phyloP scores from a whole-genome alignment of 2,888 invertebrate species.

The Eledona agricola region DNA sequence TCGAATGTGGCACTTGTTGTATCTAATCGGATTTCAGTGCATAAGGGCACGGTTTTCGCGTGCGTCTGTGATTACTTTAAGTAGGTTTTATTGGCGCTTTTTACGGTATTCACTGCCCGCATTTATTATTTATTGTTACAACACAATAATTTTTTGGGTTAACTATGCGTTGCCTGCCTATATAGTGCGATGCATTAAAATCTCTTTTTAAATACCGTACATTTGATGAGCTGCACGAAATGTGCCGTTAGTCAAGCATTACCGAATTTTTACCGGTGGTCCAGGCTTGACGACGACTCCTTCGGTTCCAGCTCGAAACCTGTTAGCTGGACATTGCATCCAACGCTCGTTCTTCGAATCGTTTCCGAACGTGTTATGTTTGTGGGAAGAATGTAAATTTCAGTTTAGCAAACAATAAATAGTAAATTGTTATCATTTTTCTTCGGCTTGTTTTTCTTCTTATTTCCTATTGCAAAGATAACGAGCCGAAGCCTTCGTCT shows the following conservation, averaged over 20 bases:
- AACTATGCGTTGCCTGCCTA: constrained; percentile 35
- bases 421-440: too few species aligned
- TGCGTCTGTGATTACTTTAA: too few species aligned
- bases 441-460: too few species aligned
- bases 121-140: constrained; percentile 41
- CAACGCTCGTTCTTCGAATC: too few species aligned
- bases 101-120: constrained; percentile 39
- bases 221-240: constrained; percentile 18
- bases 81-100: constrained; percentile 21
- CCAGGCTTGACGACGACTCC: too few species aligned
- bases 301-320: too few species aligned
- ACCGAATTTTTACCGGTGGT: constrained; percentile 20
- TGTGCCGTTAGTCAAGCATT: constrained; percentile 27
- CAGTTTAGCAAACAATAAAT: too few species aligned
- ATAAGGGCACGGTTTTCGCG: constrained; percentile 25
- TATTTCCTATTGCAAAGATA: too few species aligned
- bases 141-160: constrained; percentile 38
- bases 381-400: too few species aligned
- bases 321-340: too few species aligned
- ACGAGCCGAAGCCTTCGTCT: too few species aligned
- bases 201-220: constrained; percentile 36
- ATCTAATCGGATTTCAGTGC: constrained; percentile 18
- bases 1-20: neutral
- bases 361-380: too few species aligned
- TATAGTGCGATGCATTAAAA: constrained; percentile 33